A percentile compares a stretch with the other conserved stretches of the same genome.
phyloP scores from a whole-genome alignment of 2,113 vertebrate species.

The Progne subis region DNA sequence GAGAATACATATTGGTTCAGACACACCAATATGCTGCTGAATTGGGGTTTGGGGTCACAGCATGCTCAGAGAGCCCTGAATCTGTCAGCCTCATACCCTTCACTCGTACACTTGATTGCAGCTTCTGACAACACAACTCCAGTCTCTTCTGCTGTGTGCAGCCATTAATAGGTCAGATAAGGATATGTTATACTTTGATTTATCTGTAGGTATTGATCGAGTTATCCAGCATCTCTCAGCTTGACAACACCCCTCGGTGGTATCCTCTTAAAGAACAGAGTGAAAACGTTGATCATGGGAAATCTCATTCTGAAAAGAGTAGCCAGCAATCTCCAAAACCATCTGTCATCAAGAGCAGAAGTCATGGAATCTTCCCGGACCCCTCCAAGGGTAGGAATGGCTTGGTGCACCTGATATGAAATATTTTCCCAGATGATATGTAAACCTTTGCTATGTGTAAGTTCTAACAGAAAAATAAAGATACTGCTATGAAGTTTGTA shows the following conservation, averaged over 20 bases:
- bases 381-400: constrained; percentile 91
- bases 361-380: constrained; percentile 97
- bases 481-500: neutral
- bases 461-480: neutral
- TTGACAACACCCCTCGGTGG: constrained; percentile 95
- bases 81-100: neutral
- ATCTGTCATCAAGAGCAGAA: constrained; percentile 97
- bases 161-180: neutral
- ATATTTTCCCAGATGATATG: neutral
- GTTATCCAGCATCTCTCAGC: constrained; percentile 87
- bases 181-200: neutral
- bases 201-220: constrained; percentile 90
- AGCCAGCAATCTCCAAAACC: constrained; percentile 90
- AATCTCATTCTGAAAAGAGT: constrained; percentile 83
- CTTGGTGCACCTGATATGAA: constrained; percentile 19
- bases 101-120: neutral
- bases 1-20: neutral
- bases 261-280: constrained; percentile 92
- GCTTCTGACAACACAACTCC: neutral
- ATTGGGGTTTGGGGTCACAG: neutral
- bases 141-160: neutral
- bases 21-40: neutral
- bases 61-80: neutral
- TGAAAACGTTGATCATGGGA: constrained; percentile 90
- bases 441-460: neutral